These are phyloP conservation scores for Halcyon smyrnensis DNA, from an alignment of 2,797 vertebrate species.

Conservation along the genomic window DNA sequence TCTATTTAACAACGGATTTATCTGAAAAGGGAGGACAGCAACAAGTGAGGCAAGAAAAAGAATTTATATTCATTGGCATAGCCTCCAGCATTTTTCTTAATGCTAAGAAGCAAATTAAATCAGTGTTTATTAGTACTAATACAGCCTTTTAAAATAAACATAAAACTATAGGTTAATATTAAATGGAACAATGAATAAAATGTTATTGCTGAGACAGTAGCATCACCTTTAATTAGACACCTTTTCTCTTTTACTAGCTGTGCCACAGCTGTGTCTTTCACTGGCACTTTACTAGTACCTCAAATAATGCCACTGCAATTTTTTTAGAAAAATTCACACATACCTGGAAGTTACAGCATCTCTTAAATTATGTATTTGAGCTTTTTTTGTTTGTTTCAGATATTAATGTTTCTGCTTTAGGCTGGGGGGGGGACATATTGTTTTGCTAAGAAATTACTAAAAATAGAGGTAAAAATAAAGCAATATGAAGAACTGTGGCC, in stretches of 20 bases:
- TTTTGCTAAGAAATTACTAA: neutral
- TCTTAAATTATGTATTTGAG: neutral
- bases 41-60: conserved; percentile 4
- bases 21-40: neutral
- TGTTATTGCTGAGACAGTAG: conserved; percentile 5
- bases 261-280: neutral
- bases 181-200: neutral
- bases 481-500: neutral
- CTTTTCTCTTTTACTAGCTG: conserved; percentile 6
- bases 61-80: neutral
- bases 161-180: neutral
- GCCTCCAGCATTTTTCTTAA: neutral
- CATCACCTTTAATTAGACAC: conserved; percentile 1
- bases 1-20: neutral
- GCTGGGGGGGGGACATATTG: neutral
- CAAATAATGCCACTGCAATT: neutral
- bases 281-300: neutral
- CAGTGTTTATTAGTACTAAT: neutral
- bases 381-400: neutral
- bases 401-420: neutral
- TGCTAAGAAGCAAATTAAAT: neutral
- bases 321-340: neutral
- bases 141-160: conserved; percentile 11
- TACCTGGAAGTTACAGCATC: neutral
- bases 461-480: neutral